Evolutionary conservation across 2,888 invertebrate species (phyloP), one percentile per base, ranked within the genome.

Genomic region (Tipula confusa): DNA sequence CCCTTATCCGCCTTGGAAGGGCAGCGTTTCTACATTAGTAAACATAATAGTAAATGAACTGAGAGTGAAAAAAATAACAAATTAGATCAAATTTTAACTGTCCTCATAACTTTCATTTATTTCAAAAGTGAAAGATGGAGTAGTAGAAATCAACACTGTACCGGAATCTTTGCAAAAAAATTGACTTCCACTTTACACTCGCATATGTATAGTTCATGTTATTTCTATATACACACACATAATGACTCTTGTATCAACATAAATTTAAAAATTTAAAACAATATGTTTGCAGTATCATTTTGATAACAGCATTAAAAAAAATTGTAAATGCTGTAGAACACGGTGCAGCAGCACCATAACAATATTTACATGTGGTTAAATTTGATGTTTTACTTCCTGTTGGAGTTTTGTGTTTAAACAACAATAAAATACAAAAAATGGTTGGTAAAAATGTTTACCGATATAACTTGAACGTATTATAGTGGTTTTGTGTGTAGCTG

Each of bases 301-400:
- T 64, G 64, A 64, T 18, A 64, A 24, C 64, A 64, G 24, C 64
- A 64, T 64, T 64, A 64, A 64, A 64, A 64, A 64, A 64, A 43
- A 43, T 24, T 64, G 64, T 64, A 18, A 64, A 64, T 64, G 9
- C 11, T 64, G 64, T 24, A 24, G 24, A 11, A 2, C 24, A 64
- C 64, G 3, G n/a, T 64, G 64, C 9, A n/a, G 24, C 64, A 24
- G 24, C 64, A 64, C 64, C 64, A 64, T 64, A 64, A 64, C 64
- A 64, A 64, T 64, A 64, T 64, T 64, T 64, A 64, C 64, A 64
- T 64, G 64, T 64, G 64, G 64, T 64, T 24, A 24, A 64, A 64
- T 64, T 64, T 64, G 24, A 64, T 64, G 64, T 64, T 64, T 24
- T 64, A 64, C 64, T 64, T 64, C 64, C 64, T 64, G 64, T 64